phyloP scores from a whole-genome alignment of 2,888 invertebrate genomes.

The Folsomia candida region DNA sequence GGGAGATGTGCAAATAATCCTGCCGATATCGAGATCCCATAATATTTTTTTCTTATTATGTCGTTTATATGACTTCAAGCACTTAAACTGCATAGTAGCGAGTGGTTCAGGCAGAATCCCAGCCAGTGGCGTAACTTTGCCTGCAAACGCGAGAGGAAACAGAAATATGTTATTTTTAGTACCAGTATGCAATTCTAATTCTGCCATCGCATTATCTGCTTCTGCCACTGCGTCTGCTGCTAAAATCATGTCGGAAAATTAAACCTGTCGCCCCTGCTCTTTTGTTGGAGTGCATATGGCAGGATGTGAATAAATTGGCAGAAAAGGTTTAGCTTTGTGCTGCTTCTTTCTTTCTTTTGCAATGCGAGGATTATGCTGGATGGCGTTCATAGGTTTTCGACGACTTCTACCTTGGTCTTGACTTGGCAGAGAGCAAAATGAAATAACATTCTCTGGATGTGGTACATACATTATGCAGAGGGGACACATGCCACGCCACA shows the following conservation, averaged over 20 bases:
- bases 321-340: neutral
- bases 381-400: neutral
- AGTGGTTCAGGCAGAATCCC: no score
- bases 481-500: neutral
- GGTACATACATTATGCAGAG: neutral
- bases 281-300: neutral
- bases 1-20: neutral
- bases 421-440: neutral
- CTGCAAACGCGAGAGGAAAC: no score
- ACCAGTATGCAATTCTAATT: no score
- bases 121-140: no score
- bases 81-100: neutral
- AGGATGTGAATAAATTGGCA: slow-evolving; percentile 2
- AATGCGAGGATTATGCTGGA: neutral
- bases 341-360: neutral
- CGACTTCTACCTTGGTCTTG: neutral
- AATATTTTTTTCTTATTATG: no score
- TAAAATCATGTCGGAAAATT: neutral
- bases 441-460: neutral
- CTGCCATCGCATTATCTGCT: no score
- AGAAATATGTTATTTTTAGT: no score
- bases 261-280: neutral
- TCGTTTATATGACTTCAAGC: neutral
- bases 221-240: neutral
- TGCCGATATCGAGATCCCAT: no score